A percentile compares a stretch with the other conserved stretches of the same genome.
Conservation (phyloP, 2,797 vertebrate species). For the Sebastes reedi region DNA sequence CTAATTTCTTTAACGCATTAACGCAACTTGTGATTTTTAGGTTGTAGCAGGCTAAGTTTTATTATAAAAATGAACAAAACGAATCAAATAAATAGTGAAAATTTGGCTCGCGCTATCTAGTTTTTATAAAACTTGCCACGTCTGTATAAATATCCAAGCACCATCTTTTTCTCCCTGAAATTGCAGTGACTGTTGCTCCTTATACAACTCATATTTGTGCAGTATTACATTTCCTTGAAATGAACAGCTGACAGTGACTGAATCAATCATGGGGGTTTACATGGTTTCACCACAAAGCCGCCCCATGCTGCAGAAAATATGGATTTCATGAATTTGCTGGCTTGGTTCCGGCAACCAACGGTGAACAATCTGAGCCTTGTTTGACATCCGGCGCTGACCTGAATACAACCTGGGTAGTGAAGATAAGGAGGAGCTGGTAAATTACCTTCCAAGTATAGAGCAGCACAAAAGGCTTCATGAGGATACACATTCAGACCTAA, state of each 20-base stretch:
- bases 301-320: not conserved
- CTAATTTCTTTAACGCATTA: no score
- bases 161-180: not conserved
- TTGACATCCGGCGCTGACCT: conserved; percentile 13
- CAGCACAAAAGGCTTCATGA: not conserved
- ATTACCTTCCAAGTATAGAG: conserved; percentile 18
- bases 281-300: not conserved
- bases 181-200: not conserved
- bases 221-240: not conserved
- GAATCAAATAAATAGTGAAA: not conserved
- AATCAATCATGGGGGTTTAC: not conserved
- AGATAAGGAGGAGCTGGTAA: conserved; percentile 32
- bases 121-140: not conserved
- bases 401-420: conserved; percentile 9
- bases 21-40: no score
- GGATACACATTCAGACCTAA: not conserved
- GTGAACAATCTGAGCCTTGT: conserved; percentile 5
- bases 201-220: not conserved
- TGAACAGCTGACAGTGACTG: not conserved
- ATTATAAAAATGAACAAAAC: not conserved
- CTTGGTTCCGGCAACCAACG: not conserved
- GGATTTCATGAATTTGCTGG: not conserved
- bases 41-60: no score
- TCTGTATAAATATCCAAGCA: not conserved
- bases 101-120: not conserved